Base-by-base conservation (phyloP, 2,888 invertebrate species). In the Sicus ferrugineus region DNA sequence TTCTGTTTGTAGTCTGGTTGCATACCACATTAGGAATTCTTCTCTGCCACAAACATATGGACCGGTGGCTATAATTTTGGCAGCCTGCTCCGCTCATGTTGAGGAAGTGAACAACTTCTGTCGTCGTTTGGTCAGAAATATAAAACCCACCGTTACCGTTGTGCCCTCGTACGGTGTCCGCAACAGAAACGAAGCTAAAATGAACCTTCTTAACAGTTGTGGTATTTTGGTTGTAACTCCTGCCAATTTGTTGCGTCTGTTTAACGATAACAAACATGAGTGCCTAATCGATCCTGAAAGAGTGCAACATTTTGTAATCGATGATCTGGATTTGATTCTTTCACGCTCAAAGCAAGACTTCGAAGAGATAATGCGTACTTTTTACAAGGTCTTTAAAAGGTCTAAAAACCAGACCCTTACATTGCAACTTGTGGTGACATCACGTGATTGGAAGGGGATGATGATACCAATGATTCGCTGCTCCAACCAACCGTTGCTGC, bases 151-250 rank as follows among this genome's bases (percentile, higher is more conserved):
- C 42, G 78, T 87, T 4, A 82, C 87, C 2, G 85, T 85, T 63
- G 86, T 87, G 59, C 81, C 86, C 0, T 88, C 89, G 6, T 79
- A 75, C 72, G 78, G 77, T 1, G 70, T 77, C 42, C 73, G 78
- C 21, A 78, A 77, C 62, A 73, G 70, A 5, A 74, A 73, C 62
- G 77, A 76, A 42, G 76, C 75, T 4, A 79, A 78, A 74, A 72
- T 77, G n/a, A 70, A 76, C 58, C 80, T 92, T 52, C 78, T 89
- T 0, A 90, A 90, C 75, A 91, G 92, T 0, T 91, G 91, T 79
- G 91, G 93, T 75, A 85, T 94, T 58, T 83, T 94, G 46, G 87
- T 94, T 2, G 87, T 90, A 6, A 93, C 93, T 0, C 92, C 93
- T 0, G 83, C 87, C 0, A 87, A 88, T 80, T 81, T 89, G 78